Base-by-base conservation (phyloP, 2,888 invertebrate genomes). In the Erynnis tages region DNA sequence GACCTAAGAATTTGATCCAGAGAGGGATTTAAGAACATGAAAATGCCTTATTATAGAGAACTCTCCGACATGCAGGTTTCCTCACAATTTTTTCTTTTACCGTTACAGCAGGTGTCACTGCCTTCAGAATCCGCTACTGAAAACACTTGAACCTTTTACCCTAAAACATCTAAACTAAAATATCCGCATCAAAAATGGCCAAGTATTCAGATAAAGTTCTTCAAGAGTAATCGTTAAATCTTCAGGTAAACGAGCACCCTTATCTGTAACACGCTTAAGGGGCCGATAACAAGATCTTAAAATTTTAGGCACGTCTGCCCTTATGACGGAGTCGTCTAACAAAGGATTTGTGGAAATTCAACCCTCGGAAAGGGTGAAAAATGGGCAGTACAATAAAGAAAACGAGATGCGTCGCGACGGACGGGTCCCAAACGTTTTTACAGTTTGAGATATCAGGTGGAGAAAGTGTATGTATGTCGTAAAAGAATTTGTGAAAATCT, bases 311-410 rank as follows among this genome's bases (percentile, higher is more conserved):
- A 48, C 48, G 48, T 48, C 32, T 48, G 30, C 40, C 48, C 48
- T 48, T 48, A 40, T 48, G 48, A 48, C 48, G 25, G 10, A 23
- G 40, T 32, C 23, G 40, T 40, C 40, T 48, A 40, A 48, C 47
- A 54, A 54, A 47, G 50, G 57, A 57, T 55, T 57, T 55, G 57
- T 53, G 45, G 40, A 54, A 53, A 54, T 53, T 55, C 37, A 29
- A 50, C 43, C 38, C 38, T 27, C 50, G 55, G 16, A 37, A 54
- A 55, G 55, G 57, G 49, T 50, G 43, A 55, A 57, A 49, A 54
- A 55, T 35, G 32, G 55, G 38, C 37, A 38, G 46, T 44, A 55
- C 53, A 44, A 54, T 30, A 46, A 46, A 34, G 29, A 17, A 17
- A 45, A 49, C 40, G 19, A 35, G 21, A 43, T 16, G 17, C 35